Evolutionary conservation across 2,888 invertebrate genomes (phyloP).

Genomic region (Melieria crassipennis): DNA sequence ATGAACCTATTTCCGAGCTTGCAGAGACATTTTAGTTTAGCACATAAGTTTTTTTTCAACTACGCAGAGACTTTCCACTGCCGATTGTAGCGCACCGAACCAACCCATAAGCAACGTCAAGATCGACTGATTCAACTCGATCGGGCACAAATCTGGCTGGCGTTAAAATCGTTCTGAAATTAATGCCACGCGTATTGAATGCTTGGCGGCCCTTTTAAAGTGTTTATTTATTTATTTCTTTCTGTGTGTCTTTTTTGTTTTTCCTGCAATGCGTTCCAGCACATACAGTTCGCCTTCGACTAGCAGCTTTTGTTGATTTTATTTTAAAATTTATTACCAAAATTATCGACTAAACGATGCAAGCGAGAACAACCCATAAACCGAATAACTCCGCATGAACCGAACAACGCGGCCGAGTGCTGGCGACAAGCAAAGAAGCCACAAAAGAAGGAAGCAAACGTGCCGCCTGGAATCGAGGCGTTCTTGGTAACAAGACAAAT

Average conservation of each 20-base stretch:
- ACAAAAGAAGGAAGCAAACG: neutral
- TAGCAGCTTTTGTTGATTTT: neutral
- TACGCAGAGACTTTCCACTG: no score
- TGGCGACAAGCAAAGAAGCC: constrained; percentile 3
- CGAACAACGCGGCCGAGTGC: constrained; percentile 1
- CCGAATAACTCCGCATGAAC: constrained; percentile 49
- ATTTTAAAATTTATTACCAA: constrained; percentile 56
- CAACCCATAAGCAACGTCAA: no score
- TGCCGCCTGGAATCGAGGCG: neutral
- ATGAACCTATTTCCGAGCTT: no score
- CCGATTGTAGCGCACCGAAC: no score
- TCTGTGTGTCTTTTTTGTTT: constrained; percentile 6
- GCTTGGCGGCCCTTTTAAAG: constrained; percentile 35
- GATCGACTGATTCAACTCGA: neutral
- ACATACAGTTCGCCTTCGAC: no score
- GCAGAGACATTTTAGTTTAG: no score
- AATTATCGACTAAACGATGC: constrained; percentile 62
- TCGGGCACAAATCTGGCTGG: constrained; percentile 33
- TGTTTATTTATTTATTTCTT: constrained; percentile 24
- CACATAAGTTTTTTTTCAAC: no score
- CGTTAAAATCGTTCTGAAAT: constrained; percentile 39
- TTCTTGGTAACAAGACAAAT: no score
- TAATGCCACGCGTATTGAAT: constrained; percentile 49
- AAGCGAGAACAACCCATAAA: constrained; percentile 62
- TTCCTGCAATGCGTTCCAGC: no score